Evolutionary conservation across 2,888 invertebrate genomes (phyloP).

Genomic region (Biston stratarius): DNA sequence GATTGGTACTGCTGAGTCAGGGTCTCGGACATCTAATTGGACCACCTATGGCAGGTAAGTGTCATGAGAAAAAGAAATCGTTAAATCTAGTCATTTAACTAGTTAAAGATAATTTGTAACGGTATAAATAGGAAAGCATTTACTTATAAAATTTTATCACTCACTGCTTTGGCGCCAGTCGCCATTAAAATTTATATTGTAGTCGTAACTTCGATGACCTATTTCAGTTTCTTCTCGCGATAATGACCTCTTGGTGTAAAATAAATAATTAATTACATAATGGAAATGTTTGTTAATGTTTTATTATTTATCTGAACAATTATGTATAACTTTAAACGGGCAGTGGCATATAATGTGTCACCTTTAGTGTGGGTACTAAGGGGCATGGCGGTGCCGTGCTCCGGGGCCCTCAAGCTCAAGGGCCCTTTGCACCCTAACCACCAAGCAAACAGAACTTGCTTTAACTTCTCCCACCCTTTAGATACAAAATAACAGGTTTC

Average conservation of each 20-base stretch:
- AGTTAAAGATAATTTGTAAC: neutral
- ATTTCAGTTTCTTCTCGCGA: neutral
- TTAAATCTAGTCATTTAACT: neutral
- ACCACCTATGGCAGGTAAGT: conserved; percentile 95
- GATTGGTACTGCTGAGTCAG: conserved; percentile 94
- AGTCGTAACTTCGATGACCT: neutral
- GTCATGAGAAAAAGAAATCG: neutral
- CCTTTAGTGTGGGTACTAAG: too few species aligned
- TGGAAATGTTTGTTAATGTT: neutral
- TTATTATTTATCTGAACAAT: neutral
- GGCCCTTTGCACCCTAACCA: too few species aligned
- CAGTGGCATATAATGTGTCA: neutral
- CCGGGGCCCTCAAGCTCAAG: too few species aligned
- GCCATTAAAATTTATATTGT: conserved; percentile 1
- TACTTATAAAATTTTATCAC: conserved; percentile 26
- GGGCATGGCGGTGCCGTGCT: too few species aligned
- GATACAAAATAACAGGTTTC: too few species aligned
- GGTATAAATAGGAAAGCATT: neutral
- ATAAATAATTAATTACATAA: neutral
- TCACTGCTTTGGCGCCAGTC: conserved; percentile 18
- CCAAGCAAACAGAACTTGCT: too few species aligned
- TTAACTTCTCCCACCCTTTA: too few species aligned
- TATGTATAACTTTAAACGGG: neutral
- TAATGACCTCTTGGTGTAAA: neutral
- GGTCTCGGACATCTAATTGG: conserved; percentile 97